Base-by-base conservation (phyloP, 2,888 invertebrate species). In the Cephus pulcher region DNA sequence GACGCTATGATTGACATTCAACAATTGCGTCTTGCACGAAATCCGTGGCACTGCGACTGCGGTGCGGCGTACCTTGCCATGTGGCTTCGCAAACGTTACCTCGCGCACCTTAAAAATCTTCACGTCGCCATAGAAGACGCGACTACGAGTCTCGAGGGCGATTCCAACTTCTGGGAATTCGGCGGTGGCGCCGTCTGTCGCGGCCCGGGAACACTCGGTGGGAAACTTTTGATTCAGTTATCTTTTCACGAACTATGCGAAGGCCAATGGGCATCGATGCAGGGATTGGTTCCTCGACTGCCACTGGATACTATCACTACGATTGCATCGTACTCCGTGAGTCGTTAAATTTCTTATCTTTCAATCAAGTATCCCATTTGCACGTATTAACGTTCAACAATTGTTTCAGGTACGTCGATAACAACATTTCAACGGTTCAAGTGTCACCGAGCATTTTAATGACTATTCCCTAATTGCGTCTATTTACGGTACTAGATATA, bases 1-100 rank as follows among this genome's bases (percentile, higher is more conserved):
- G 95, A 96, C 87, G 93, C 93, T 77, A 92, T 95, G 84, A 93
- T 93, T 0, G 93, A 94, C 81, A 91, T 96, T 75, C 93, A 94
- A 11, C 94, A 95, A 75, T 93, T 96, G 12, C 95, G 95, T 87
- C 90, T 96, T 56, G 95, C 95, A 1, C 95, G 95, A 84, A 96
- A 96, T 90, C 95, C 96, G 0, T 96, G 96, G 96, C 95, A 96
- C 87, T 96, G 96, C 86, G 96, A 96, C 88, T 96, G 96, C 87
- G 94, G 94, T 83, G 94, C 95, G 56, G 92, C 95, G 1, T 96
- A 96, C 88, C 93, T 96, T 80, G 94, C 96, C 4, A 93, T 93
- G 95, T 96, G 91, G 91, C 74, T 91, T 40, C 87, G 89, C 23
- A 88, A 84, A 23, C 86, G 87, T 71, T 88, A 88, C 74, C 76